These are phyloP conservation scores for Gastracanthus pulcherrimus DNA, from an alignment of 2,888 invertebrate species.

Conservation along the genomic window DNA sequence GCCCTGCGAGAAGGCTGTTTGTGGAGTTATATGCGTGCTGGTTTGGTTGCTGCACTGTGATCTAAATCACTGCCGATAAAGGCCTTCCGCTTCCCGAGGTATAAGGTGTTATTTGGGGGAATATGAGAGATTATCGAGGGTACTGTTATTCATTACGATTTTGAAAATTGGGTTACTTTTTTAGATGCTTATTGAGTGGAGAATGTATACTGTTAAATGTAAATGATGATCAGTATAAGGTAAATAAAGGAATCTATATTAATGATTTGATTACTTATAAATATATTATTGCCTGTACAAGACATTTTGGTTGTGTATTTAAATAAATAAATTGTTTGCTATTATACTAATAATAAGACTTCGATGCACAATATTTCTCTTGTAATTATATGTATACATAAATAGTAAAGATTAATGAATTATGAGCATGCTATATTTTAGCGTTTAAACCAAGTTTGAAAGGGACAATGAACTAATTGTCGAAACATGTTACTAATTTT, in stretches of 20 bases:
- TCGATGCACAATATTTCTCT: too few species aligned
- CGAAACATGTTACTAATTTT: too few species aligned
- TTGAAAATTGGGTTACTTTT: not conserved
- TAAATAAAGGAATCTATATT: not conserved
- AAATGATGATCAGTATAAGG: too few species aligned
- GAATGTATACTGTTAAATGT: not conserved
- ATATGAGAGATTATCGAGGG: not conserved
- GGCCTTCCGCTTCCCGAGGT: not conserved
- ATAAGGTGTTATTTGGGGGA: not conserved
- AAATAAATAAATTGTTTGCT: not conserved
- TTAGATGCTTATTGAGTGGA: not conserved
- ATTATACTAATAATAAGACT: too few species aligned
- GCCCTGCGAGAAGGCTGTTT: constrained; percentile 50
- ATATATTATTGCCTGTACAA: not conserved
- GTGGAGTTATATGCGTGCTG: constrained; percentile 41
- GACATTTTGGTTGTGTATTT: not conserved
- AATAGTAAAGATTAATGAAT: too few species aligned
- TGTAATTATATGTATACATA: too few species aligned
- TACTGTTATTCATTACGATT: not conserved
- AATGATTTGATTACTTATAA: not conserved
- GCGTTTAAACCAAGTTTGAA: too few species aligned
- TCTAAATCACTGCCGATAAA: not conserved
- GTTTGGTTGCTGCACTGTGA: constrained; percentile 9
- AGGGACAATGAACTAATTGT: too few species aligned
- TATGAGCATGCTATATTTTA: too few species aligned